Base-by-base conservation (phyloP, 2,888 invertebrate genomes). In the Drosophila differens region DNA sequence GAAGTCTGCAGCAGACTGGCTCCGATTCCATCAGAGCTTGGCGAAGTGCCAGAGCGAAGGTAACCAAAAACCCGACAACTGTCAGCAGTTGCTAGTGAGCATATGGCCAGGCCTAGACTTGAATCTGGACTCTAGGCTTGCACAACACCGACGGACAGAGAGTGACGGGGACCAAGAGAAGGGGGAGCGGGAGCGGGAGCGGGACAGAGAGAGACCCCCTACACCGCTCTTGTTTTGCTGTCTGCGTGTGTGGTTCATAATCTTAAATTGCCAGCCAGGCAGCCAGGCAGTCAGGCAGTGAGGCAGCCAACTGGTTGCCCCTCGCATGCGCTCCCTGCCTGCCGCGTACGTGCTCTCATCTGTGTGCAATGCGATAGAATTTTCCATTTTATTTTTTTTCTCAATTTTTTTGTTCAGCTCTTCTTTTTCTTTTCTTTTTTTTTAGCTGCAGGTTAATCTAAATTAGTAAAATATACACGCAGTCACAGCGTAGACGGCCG, bases 361-460 rank as follows among this genome's bases (percentile, higher is more conserved):
- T 87, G 82, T 88, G 82, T 88, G 84, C 89, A 84, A 78, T 88
- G 86, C 85, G 86, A 86, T 90, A 88, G 86, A 85, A 89, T 81
- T 88, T 76, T 69, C 52, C 49, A 47, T 58, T 70, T 63, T 52
- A 16, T 47, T 47, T 33, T 19, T 10, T 55, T 35, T 35, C 19
- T 90, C 4, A 16, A 2, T 28, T 64, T 60, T 16, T 16, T 55
- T 39, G 33, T 16, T 63, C 35, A 73, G 83, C 90, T 90, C 37
- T 39, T 49, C 5, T 22, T 35, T 61, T 57, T 44, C 10, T 54
- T 16, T 28, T 55, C 25, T 30, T 16, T 68, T 19, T 44, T 39
- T n/a, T 61, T 52, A 76, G 86, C 90, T 90, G 82, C 91, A 86
- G 91, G 91, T 91, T 90, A 90, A 90, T 90, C 91, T 90, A 90